Evolutionary conservation across 1,140 invertebrate species (phyloP), one percentile per base, ranked within the genome.

Genomic region (Artemia franciscana): DNA sequence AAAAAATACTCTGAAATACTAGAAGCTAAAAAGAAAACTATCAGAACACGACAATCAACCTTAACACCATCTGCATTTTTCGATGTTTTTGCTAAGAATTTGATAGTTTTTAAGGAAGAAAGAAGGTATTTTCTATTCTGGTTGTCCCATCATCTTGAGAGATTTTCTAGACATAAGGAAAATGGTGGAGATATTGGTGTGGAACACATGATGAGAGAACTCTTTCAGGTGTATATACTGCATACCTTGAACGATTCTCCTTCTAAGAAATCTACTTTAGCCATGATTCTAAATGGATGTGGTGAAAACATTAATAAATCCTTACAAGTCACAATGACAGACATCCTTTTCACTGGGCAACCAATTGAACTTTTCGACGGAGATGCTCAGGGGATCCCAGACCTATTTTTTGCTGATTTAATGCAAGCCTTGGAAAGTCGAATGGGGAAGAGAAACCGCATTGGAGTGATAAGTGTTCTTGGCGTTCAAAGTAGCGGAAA

Each of bases 401-500:
- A 25, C 5, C 3, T 25, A 9, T 60, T 21, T 21, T n/a, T 60
- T 5, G 18, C n/a, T 9, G 18, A 60, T 18, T 24, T 60, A 18
- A 12, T 60, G 24, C 23, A 9, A 18, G 26, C 24, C 23, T 25
- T 60, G n/a, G 26, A n/a, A 5, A 23, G 9, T 24, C 5, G 18
- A 25, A 7, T 60, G 23, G 59, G 59, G 7, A 60, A 60, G 5
- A 21, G 9, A 18, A 25, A 24, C 7, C 5, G 9, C 5, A 26
- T 25, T 12, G 9, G 24, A 0, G 26, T 60, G 4, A 25, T 60
- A 5, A 25, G 23, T 25, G 59, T 60, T n/a, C 24, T 60, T n/a
- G 59, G 59, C 59, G 59, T 60, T 2, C 59, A 60, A n/a, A 60
- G 59, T 25, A 60, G 59, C 26, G 59, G 59, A 2, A 60, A 60